Evolutionary conservation across 2,797 vertebrate species (phyloP), one percentile per base, ranked within the genome.

Genomic region (Danio jaintianensis): DNA sequence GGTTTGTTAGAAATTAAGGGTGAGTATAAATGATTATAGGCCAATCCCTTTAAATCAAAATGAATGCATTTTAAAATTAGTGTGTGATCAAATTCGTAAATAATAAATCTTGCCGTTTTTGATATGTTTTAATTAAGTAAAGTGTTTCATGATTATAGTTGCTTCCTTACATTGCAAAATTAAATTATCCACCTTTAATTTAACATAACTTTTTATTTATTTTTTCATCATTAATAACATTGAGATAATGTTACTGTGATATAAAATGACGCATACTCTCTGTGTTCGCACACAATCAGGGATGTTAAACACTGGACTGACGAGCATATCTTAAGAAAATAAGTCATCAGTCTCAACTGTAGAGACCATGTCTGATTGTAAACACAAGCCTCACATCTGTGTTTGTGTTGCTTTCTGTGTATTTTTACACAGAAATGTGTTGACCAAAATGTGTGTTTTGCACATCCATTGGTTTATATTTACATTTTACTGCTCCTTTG

Each of bases 271-370:
- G 5, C 10, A 0, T 38, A 36, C 47, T 52, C n/a, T n/a, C n/a
- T n/a, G n/a, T n/a, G n/a, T n/a, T n/a, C n/a, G n/a, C 22, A 29
- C 67, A 8, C 16, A 53, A 13, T 53, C 36, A 20, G 67, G 53
- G 67, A 52, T 38, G 15, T 36, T 38, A 69, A 69, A 69, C 66
- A 69, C 47, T 52, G 67, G 6, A 42, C 36, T 45, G 18, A 56
- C 8, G 1, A 43, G n/a, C 38, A 58, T 58, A 72, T 72, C 53
- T 72, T 58, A 11, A 58, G 52, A 72, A 72, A 72, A 72, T 58
- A 56, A 72, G 40, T 11, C 3, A 12, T 58, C 38, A 43, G 40
- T 29, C 18, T 56, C 6, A 18, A 43, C 52, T 7, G 4, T 71
- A 43, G 18, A 42, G 36, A 15, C 18, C 0, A 3, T 56, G 38